Conservation (phyloP, 2,113 vertebrate genomes). For the Phalacrocorax brasilianus region DNA sequence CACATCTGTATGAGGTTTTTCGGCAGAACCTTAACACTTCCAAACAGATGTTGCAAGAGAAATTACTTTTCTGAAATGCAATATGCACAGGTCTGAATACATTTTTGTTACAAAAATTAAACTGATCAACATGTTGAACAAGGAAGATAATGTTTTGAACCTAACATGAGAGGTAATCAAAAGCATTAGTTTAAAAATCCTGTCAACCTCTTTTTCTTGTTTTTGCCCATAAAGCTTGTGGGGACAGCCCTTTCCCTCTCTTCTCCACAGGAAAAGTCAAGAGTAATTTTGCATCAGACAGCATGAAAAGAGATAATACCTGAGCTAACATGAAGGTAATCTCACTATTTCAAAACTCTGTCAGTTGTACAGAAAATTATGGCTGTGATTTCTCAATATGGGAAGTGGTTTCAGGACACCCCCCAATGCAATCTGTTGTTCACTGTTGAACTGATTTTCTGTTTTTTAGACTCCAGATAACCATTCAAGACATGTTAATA, state of each 20-base stretch:
- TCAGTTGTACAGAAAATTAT: not conserved
- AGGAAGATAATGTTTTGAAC: conserved; percentile 24
- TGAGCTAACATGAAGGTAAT: not conserved
- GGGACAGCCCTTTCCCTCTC: not conserved
- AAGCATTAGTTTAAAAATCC: conserved; percentile 21
- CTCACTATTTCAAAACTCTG: not conserved
- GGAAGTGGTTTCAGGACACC: not conserved
- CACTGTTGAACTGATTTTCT: not conserved
- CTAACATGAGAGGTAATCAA: not conserved
- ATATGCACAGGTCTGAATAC: conserved; percentile 21
- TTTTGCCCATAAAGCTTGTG: not conserved
- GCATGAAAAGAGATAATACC: not conserved
- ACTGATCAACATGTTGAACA: conserved; percentile 8
- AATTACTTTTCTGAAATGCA: conserved; percentile 38
- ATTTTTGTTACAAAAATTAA: conserved; percentile 59
- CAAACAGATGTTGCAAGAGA: conserved; percentile 66
- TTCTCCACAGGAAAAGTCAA: not conserved
- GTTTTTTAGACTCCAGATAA: not conserved
- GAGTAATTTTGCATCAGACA: not conserved
- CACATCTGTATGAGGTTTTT: conserved; percentile 72
- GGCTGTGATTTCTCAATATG: not conserved
- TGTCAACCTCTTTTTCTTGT: not conserved
- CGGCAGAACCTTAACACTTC: conserved; percentile 71
- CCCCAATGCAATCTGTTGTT: not conserved
- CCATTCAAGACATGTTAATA: not conserved